These are phyloP conservation scores for Papilio polyxenes DNA, from an alignment of 1,140 invertebrate genomes.

Conservation along the genomic window DNA sequence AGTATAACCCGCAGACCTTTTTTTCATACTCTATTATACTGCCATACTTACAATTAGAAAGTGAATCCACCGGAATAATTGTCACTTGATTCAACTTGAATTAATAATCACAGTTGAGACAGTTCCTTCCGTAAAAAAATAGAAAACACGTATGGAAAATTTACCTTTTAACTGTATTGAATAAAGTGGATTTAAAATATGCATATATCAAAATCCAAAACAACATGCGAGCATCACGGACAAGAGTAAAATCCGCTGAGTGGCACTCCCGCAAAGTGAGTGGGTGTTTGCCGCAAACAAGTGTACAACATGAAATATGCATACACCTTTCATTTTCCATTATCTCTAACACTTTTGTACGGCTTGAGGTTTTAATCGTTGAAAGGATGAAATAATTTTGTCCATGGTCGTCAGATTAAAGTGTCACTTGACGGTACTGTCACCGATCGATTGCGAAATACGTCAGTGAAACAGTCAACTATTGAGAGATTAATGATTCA, in stretches of 20 bases:
- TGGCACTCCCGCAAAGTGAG: conserved; percentile 13
- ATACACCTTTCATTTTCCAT: conserved; percentile 24
- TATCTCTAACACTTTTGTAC: conserved; percentile 24
- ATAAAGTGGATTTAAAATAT: conserved; percentile 24
- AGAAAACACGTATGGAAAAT: neutral
- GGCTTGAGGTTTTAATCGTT: conserved; percentile 2
- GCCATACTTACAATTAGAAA: neutral
- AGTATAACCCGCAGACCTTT: neutral
- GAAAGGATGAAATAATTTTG: neutral
- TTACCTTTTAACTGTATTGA: neutral
- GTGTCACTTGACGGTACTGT: neutral
- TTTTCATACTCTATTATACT: neutral
- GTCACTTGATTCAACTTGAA: neutral
- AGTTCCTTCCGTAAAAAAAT: neutral
- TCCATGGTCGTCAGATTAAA: neutral
- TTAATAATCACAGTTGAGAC: neutral
- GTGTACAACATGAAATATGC: conserved; percentile 29
- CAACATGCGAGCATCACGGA: conserved; percentile 6
- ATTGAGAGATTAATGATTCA: no score
- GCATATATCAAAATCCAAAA: conserved; percentile 26
- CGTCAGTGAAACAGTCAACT: no score
- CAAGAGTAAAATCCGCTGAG: conserved; percentile 9
- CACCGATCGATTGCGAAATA: no score
- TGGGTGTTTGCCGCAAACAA: conserved; percentile 22
- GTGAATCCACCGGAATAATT: neutral